Evolutionary conservation across 2,113 vertebrate species (phyloP), one percentile per base, ranked within the genome.

Genomic region (Anser cygnoides): DNA sequence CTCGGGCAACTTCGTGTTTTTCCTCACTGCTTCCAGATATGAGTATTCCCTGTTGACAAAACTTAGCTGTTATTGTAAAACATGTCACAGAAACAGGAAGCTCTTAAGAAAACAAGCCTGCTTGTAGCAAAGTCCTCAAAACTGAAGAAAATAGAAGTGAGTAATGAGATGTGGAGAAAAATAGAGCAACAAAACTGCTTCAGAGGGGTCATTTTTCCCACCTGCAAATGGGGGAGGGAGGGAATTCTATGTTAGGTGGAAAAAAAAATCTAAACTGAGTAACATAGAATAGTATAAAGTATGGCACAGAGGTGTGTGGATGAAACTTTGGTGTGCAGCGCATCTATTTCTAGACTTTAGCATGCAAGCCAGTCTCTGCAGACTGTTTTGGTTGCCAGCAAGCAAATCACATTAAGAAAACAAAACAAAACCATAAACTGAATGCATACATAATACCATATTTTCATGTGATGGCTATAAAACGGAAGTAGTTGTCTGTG

Each of bases 351-450:
- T 87, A 14, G 43, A 33, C 7, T 50, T 31, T 21, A 0, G 15
- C 13, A 59, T 75, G 43, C n/a, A 59, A n/a, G 7, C 8, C 15
- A 87, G 39, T 67, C 21, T 49, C 65, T 83, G 14, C 26, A 35
- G 31, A 15, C 52, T 37, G 31, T 33, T 90, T 79, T 58, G 13
- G 5, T 31, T 80, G 28, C 41, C 26, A 52, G 76, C 19, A 57
- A 89, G 65, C 44, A 92, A 65, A 84, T 28, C 9, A 7, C 41
- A 28, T 29, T 71, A 39, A 35, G 22, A 52, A 61, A 61, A 25
- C 3, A 15, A 46, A 17, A 37, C 35, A 1, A 18, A 0, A 0
- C 41, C 63, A 41, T 10, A 54, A 80, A 41, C 12, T 1, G 25
- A 58, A 71, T 22, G 35, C 1, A 2, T 39, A 13, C 11, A 13